A percentile compares a stretch with the other conserved stretches of the same genome.
Conservation (phyloP, 2,113 vertebrate genomes). For the Tricholaema leucomelas region DNA sequence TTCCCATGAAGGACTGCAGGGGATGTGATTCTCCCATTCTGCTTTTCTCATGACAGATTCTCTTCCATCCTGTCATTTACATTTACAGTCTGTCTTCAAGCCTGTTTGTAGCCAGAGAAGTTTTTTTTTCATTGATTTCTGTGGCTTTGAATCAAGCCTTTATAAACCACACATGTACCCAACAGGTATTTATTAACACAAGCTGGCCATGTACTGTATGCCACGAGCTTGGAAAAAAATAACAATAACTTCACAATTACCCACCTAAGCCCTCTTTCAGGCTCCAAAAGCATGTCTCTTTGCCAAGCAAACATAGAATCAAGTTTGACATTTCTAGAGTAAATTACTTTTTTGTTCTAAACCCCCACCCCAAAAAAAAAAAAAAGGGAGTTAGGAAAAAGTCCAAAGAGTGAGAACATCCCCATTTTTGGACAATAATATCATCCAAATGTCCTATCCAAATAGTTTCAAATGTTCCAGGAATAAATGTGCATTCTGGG, state of each 20-base stretch:
- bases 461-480: conserved; percentile 57
- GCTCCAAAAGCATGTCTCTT: conserved; percentile 48
- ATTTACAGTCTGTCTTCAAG: conserved; percentile 10
- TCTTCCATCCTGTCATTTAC: conserved; percentile 45
- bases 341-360: conserved; percentile 61
- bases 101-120: not conserved
- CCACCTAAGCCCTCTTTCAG: conserved; percentile 61
- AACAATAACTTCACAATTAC: conserved; percentile 68
- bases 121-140: conserved; percentile 53
- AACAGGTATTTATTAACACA: conserved; percentile 64
- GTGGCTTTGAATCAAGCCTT: conserved; percentile 50
- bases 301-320: conserved; percentile 59
- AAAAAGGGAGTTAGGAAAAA: conserved; percentile 51
- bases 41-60: conserved; percentile 20
- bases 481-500: conserved; percentile 32
- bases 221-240: conserved; percentile 63
- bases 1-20: not conserved
- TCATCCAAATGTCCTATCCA: conserved; percentile 58
- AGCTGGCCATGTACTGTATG: conserved; percentile 23
- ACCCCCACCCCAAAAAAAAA: conserved; percentile 56
- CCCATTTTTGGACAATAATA: conserved; percentile 63
- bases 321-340: conserved; percentile 69
- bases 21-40: not conserved
- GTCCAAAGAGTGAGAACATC: conserved; percentile 66
- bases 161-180: conserved; percentile 62